A percentile compares a stretch with the other conserved stretches of the same genome.
Conservation (phyloP, 2,797 vertebrate species). For the Leptatherina wallacei region DNA sequence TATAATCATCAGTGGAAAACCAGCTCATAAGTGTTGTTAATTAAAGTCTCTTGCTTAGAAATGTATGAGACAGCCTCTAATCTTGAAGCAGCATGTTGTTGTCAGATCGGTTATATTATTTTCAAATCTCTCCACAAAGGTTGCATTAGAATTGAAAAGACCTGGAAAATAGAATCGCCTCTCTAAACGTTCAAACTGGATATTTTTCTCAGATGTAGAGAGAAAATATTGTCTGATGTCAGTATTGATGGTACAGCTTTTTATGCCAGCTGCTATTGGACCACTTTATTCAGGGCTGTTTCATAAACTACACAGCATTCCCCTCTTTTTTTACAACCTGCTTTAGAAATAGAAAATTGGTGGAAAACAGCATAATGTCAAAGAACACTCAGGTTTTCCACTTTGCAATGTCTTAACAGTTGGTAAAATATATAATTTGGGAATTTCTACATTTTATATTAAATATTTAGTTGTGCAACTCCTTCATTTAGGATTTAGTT, state of each 20-base stretch:
- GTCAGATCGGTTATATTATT: constrained; percentile 70
- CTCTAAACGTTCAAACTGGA: constrained; percentile 20
- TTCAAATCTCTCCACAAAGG: constrained; percentile 61
- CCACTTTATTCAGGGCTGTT: constrained; percentile 13
- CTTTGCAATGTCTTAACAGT: constrained; percentile 14
- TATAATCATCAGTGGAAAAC: constrained; percentile 65
- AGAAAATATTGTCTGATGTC: constrained; percentile 24
- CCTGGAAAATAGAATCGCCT: constrained; percentile 13
- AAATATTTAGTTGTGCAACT: constrained; percentile 44
- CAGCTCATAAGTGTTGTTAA: constrained; percentile 62
- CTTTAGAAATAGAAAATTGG: neutral
- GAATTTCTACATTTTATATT: constrained; percentile 28
- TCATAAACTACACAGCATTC: constrained; percentile 9
- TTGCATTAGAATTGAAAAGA: constrained; percentile 71
- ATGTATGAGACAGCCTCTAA: constrained; percentile 62
- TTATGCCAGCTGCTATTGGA: constrained; percentile 3
- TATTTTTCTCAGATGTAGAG: constrained; percentile 12
- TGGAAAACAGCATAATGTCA: neutral
- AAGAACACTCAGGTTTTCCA: neutral
- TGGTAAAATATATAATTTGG: constrained; percentile 23
- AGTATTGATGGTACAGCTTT: neutral
- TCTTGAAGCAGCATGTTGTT: constrained; percentile 74
- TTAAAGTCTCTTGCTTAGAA: constrained; percentile 68
- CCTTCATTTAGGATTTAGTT: constrained; percentile 28
- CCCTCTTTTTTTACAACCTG: neutral